A percentile compares a stretch with the other conserved stretches of the same genome.
These are phyloP conservation scores for Chionomys nivalis DNA, from an alignment of 2,113 vertebrate species.

Conservation along the genomic window DNA sequence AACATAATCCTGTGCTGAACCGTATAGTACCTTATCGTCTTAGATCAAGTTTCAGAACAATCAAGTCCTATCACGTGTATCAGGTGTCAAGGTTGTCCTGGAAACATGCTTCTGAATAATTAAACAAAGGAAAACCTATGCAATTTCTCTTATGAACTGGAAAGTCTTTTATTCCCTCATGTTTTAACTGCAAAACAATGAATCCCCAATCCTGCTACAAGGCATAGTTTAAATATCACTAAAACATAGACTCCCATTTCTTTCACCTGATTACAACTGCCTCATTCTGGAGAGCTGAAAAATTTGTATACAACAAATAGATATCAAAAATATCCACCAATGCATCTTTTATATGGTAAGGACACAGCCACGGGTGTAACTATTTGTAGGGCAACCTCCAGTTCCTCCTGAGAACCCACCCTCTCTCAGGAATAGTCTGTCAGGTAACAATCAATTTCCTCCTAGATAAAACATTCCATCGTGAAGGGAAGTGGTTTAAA, in stretches of 20 bases:
- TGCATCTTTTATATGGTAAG: neutral
- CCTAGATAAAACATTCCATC: neutral
- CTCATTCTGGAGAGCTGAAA: neutral
- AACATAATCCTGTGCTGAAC: neutral
- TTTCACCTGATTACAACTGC: neutral
- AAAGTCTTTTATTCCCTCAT: neutral
- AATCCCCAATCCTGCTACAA: neutral
- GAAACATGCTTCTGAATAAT: neutral
- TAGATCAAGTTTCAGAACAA: slow-evolving; percentile 10
- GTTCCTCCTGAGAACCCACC: neutral
- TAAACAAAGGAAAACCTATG: neutral
- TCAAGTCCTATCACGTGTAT: neutral
- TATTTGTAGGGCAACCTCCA: neutral
- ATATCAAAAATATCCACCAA: neutral
- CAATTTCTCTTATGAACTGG: neutral
- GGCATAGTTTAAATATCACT: neutral
- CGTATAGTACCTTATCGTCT: neutral
- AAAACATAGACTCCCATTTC: neutral
- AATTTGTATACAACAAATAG: neutral
- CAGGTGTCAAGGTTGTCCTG: neutral
- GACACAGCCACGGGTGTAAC: neutral
- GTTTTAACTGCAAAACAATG: neutral
- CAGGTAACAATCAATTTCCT: neutral
- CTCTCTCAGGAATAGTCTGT: neutral
- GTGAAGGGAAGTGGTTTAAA: neutral